These are phyloP conservation scores for Taurulus bubalis DNA, from an alignment of 2,113 vertebrate species.

Conservation along the genomic window DNA sequence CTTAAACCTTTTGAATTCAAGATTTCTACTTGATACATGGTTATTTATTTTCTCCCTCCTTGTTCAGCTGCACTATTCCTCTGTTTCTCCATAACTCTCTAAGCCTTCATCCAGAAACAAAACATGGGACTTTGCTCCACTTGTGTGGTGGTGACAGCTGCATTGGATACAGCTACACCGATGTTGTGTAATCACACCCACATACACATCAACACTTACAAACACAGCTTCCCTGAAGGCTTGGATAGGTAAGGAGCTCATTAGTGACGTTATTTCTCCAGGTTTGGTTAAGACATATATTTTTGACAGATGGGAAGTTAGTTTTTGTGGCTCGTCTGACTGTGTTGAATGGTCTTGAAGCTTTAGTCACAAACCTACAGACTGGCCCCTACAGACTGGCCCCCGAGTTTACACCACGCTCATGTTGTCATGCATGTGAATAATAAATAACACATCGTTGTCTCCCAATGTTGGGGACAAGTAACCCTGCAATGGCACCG, in stretches of 20 bases:
- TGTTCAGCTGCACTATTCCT: background rate
- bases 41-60: background rate
- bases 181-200: slow-evolving; percentile 33
- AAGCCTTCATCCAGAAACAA: background rate
- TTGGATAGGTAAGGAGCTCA: background rate
- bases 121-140: background rate
- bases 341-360: background rate
- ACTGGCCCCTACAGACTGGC: background rate
- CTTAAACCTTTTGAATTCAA: background rate
- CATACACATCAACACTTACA: slow-evolving; percentile 15
- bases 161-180: slow-evolving; percentile 32
- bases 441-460: background rate
- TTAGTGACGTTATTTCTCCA: slow-evolving; percentile 23
- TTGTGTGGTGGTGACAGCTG: slow-evolving; percentile 14
- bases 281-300: background rate
- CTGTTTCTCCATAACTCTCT: background rate
- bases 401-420: background rate
- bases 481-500: background rate
- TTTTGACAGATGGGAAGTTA: background rate
- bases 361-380: background rate
- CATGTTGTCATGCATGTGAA: background rate
- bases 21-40: background rate
- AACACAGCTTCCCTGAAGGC: slow-evolving; percentile 37
- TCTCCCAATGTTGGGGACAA: background rate
- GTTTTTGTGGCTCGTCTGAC: background rate